Evolutionary conservation across 2,113 vertebrate species (phyloP), one percentile per base, ranked within the genome.

Genomic region (Microcebus tavaratra): DNA sequence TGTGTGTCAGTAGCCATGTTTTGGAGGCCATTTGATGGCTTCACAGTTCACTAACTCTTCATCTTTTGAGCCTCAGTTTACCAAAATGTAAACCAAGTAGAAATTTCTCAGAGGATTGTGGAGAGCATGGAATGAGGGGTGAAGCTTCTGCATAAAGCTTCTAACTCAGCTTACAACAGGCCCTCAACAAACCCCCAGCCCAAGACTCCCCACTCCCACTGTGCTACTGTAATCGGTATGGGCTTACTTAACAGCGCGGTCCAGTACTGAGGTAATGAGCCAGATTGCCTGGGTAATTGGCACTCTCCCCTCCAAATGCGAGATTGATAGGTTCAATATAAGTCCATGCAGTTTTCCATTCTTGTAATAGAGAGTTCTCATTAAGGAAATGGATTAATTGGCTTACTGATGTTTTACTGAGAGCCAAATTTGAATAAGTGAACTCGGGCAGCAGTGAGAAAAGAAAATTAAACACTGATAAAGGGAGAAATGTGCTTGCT

Each of bases 341-440:
- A 93, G 88, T 76, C 90, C 68, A 75, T 68, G 82, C 75, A 84
- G 20, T 90, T 96, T 59, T 7, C 61, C 39, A 90, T 76, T 89
- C 39, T 96, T 92, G 65, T 93, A 96, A 95, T 95, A 96, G 96
- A 91, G 91, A 83, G 75, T 92, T 96, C 96, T 97, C 91, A 95
- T 96, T 96, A 97, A 98, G 80, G 83, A 95, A 97, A 97, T 97
- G 96, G 92, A 97, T 97, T 98, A 96, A 97, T 96, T 98, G 97
- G 96, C 96, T 97, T 97, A 90, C 89, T 95, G 75, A 98, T 92
- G 70, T 92, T 96, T 93, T 75, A 98, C 86, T n/a, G 70, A 95
- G 90, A 97, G 75, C 93, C 96, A 95, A 87, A 95, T 97, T 96
- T 94, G 92, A 96, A 39, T 93, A 97, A 97, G 91, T 89, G 81